Evolutionary conservation across 53 echinoderm and acorn worm genomes (phyloP).

Genomic region (Antedon mediterranea): DNA sequence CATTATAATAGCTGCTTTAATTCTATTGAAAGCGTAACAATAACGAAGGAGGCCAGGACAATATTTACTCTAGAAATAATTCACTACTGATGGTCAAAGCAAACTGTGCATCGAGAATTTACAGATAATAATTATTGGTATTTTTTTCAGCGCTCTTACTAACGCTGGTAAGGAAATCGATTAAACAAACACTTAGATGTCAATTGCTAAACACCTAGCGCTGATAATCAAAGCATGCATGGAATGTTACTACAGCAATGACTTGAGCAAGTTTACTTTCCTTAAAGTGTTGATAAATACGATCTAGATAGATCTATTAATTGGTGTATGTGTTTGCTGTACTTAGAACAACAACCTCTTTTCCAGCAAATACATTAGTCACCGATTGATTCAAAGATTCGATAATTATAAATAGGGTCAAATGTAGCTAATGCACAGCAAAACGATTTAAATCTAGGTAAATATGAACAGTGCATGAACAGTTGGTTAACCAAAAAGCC

Average conservation of each 20-base stretch:
- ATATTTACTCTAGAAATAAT: neutral
- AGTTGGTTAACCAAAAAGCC: neutral
- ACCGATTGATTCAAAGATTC: neutral
- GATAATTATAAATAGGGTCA: neutral
- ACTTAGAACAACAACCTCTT: neutral
- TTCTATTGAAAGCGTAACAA: neutral
- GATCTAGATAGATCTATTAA: neutral
- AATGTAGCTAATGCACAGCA: neutral
- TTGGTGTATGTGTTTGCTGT: neutral
- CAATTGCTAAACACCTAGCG: neutral
- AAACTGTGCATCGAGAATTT: neutral
- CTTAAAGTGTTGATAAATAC: neutral
- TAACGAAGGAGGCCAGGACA: neutral
- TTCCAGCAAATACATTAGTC: neutral
- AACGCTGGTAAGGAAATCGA: neutral
- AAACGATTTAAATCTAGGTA: neutral
- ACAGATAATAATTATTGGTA: slow-evolving; percentile 1
- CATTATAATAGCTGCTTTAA: neutral
- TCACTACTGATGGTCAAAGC: neutral
- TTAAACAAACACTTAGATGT: neutral
- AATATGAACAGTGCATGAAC: neutral
- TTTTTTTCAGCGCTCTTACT: neutral
- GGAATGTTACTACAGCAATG: neutral
- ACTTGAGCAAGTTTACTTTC: neutral
- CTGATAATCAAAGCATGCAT: neutral